phyloP scores from a whole-genome alignment of 2,888 invertebrate genomes.

The Emesis russula region DNA sequence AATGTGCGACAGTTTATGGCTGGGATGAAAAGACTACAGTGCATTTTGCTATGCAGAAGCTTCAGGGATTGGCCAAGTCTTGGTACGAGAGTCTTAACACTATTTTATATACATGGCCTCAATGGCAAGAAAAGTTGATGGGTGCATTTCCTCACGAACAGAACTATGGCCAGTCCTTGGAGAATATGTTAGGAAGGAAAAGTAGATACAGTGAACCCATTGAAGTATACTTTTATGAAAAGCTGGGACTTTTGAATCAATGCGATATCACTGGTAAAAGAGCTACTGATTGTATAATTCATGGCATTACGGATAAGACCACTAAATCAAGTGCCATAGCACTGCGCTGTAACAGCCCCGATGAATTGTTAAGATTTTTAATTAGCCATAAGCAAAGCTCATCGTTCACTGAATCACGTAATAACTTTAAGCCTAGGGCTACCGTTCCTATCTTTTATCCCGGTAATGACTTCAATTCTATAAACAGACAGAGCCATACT shows the following conservation, averaged over 20 bases:
- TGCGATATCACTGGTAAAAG: background rate
- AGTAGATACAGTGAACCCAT: slow-evolving; percentile 13
- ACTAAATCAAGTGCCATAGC: background rate
- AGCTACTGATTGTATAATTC: slow-evolving; percentile 16
- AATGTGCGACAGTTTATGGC: slow-evolving; percentile 5
- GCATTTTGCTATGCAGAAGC: background rate
- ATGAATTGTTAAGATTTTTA: background rate
- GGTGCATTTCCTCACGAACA: slow-evolving; percentile 24
- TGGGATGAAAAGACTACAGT: slow-evolving; percentile 10
- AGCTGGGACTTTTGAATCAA: background rate
- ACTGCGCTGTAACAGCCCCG: background rate
- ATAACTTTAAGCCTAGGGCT: too few relatives aligned
- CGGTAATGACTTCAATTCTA: too few relatives aligned
- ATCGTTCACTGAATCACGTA: too few relatives aligned
- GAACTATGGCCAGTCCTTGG: slow-evolving; percentile 6
- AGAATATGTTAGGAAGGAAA: slow-evolving; percentile 11
- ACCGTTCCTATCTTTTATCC: too few relatives aligned
- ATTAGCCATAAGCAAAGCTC: background rate
- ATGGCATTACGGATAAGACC: slow-evolving; percentile 1
- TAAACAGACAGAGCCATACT: too few relatives aligned
- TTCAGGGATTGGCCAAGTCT: slow-evolving; percentile 12
- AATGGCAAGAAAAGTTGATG: slow-evolving; percentile 21
- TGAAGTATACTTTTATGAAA: slow-evolving; percentile 27
- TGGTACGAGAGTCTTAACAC: slow-evolving; percentile 8
- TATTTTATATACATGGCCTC: background rate